Base-by-base conservation (phyloP, 2,888 invertebrate genomes). In the Drosophila testacea region DNA sequence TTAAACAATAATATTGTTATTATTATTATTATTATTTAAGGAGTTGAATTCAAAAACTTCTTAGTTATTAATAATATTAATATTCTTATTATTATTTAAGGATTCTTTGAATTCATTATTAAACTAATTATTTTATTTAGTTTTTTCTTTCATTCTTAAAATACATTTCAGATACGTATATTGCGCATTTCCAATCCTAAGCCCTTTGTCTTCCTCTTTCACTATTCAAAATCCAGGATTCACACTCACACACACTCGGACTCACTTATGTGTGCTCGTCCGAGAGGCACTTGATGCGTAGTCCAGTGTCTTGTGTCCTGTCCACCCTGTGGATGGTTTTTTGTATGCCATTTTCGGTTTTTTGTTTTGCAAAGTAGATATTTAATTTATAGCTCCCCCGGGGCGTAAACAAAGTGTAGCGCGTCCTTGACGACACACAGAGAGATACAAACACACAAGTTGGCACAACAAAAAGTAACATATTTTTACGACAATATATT, bases 331-430 rank as follows among this genome's bases (percentile, higher is more conserved):
- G 41, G 48, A 54, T 44, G 27, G 22, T 16, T 48, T 54, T 48
- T 48, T 48, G 68, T 67, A 52, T 79, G 67, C 54, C 66, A 71
- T 83, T 77, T 80, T 57, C 16, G 81, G 80, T 82, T 83, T 84
- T 85, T 87, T 85, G 85, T 84, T 81, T 89, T 89, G 89, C 89
- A 89, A 89, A 90, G 89, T 89, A 90, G 89, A 90, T 89, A 90
- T 91, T 88, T 90, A 91, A 92, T 92, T 92, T 92, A 92, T 92
- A 90, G 92, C 89, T 92, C 92, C 91, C 92, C 69, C 74, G 77
- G 91, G 91, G 92, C 87, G 84, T 83, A 83, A 85, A 74, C 88
- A 90, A 89, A 84, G 79, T 83, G 84, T 81, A 65, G 38, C 44
- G 70, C 66, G 77, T 74, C 77, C 80, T 71, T 65, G 65, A 65